These are phyloP conservation scores for Rousettus leschenaultii DNA, from an alignment of 2,113 vertebrate genomes.

Conservation along the genomic window DNA sequence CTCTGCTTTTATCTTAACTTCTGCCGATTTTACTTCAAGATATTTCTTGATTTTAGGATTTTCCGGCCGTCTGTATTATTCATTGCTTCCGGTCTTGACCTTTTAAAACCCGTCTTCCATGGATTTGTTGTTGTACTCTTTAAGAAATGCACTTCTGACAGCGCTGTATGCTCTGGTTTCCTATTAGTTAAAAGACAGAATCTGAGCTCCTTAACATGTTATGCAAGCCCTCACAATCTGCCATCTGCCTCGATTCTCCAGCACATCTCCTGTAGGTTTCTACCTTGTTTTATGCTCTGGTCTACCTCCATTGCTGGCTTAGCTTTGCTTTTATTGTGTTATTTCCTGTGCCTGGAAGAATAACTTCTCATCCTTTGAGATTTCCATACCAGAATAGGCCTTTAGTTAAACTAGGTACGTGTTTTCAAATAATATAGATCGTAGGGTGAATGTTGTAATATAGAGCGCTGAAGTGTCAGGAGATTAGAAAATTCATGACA, in stretches of 20 bases:
- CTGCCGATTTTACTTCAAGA: neutral
- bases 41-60: constrained; percentile 7
- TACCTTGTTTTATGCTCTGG: neutral
- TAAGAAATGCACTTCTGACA: neutral
- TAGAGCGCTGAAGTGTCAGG: neutral
- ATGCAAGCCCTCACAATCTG: neutral
- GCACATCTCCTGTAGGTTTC: neutral
- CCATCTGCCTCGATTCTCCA: neutral
- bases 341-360: neutral
- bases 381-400: neutral
- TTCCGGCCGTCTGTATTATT: neutral
- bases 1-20: neutral
- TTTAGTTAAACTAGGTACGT: constrained; percentile 9
- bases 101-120: neutral
- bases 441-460: neutral
- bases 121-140: neutral
- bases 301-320: neutral
- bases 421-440: constrained; percentile 13
- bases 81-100: neutral
- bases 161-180: neutral
- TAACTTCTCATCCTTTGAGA: neutral
- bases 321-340: neutral
- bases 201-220: neutral
- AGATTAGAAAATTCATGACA: neutral
- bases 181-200: neutral